phyloP scores from a whole-genome alignment of 2,113 vertebrate species.

The Chrysemys picta region DNA sequence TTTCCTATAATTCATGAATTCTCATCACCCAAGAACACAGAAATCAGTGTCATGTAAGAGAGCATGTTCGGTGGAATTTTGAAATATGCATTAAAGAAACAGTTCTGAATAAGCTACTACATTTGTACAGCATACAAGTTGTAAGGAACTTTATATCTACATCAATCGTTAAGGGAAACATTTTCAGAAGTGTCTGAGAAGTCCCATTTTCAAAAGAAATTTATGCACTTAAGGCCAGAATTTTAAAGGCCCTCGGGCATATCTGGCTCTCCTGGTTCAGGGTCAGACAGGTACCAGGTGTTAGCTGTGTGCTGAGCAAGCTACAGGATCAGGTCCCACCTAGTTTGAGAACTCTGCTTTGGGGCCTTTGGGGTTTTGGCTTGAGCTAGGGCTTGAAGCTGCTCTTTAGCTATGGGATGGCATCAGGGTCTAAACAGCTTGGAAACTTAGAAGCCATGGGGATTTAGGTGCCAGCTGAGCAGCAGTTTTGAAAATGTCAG shows the following conservation, averaged over 20 bases:
- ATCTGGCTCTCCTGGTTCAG: not conserved
- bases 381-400: not conserved
- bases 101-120: not conserved
- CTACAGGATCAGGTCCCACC: not conserved
- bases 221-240: not conserved
- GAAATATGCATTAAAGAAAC: accelerated
- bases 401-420: not conserved
- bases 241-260: not conserved
- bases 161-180: not conserved
- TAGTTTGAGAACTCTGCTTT: not conserved
- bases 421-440: not conserved
- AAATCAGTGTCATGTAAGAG: not conserved
- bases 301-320: not conserved
- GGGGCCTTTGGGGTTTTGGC: not conserved
- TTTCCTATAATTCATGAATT: not conserved
- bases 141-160: not conserved
- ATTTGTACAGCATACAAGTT: not conserved
- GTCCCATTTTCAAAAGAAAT: not conserved
- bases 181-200: accelerated
- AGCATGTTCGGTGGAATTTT: not conserved
- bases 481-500: not conserved
- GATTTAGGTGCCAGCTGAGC: not conserved
- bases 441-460: not conserved
- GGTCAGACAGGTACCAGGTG: not conserved
- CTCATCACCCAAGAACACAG: not conserved